These are phyloP conservation scores for Cryptotis parvus DNA, from an alignment of 2,113 vertebrate species.

Conservation along the genomic window DNA sequence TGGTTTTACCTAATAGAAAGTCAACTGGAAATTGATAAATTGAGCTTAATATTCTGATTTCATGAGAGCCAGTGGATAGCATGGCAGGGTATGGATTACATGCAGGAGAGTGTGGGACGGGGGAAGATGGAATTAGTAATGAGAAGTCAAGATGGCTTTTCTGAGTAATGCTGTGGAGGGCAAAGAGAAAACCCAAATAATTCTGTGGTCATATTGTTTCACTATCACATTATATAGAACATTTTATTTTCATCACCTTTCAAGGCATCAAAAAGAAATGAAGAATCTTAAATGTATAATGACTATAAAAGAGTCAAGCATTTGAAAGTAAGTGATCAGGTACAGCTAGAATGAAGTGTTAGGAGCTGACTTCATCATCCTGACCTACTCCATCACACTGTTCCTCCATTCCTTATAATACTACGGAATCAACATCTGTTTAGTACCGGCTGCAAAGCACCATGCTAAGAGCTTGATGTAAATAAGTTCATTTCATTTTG, in stretches of 20 bases:
- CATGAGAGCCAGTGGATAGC: neutral
- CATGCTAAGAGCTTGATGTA: neutral
- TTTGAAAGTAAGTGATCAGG: neutral
- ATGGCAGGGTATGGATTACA: neutral
- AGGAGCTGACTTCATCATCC: neutral
- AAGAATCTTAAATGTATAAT: conserved; percentile 46
- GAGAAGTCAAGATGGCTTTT: neutral
- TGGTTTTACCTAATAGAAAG: conserved; percentile 37
- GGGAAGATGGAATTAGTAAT: conserved; percentile 15
- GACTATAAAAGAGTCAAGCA: conserved; percentile 12
- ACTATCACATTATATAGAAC: conserved; percentile 34
- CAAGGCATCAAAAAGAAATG: conserved; percentile 26
- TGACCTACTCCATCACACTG: neutral
- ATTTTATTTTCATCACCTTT: conserved; percentile 59
- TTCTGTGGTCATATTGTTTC: conserved; percentile 62
- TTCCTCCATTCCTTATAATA: neutral
- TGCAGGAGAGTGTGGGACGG: neutral
- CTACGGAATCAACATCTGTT: neutral
- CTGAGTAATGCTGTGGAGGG: neutral
- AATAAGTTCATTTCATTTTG: neutral
- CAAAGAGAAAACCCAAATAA: conserved; percentile 7
- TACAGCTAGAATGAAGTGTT: neutral
- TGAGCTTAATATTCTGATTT: conserved; percentile 11
- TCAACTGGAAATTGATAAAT: conserved; percentile 49
- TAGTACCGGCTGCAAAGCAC: neutral